Evolutionary conservation across 1,140 invertebrate species (phyloP), one percentile per base, ranked within the genome.

Genomic region (Trypoxylus dichotomus): DNA sequence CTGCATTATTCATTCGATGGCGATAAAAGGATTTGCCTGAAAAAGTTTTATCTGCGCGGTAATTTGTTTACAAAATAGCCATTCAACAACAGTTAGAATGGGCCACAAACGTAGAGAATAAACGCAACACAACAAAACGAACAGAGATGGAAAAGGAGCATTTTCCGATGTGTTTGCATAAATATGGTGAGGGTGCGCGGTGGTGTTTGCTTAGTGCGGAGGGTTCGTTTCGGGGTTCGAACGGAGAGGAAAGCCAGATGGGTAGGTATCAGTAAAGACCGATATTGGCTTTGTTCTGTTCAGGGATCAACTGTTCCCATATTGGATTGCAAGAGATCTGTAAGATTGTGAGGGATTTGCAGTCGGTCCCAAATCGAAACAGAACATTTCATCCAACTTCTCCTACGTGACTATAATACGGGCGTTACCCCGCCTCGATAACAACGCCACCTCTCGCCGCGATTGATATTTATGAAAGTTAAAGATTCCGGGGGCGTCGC

Each of bases 401-500:
- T 84, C 81, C 80, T 84, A 85, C 84, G 84, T 85, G 84, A 85
- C 83, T 83, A 77, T 82, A 85, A 85, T 85, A 82, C 82, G 78
- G 54, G 81, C 81, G 83, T 83, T 84, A 83, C 80, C 79, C 80
- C 79, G 80, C 81, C 78, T 81, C 79, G 81, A 83, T 83, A 83
- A 82, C 82, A 82, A 1, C 25, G 58, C 19, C 58, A 63, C 19
- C 43, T 47, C 11, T 21, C 58, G 58, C 79, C 79, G 41, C 82
- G 84, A 85, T 85, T 85, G 84, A 85, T 85, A 85, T 85, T 85
- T 85, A 85, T 85, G 84, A 85, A 85, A 85, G 83, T 81, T 82
- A 78, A 80, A 79, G 79, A 83, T 83, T 84, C 82, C 37, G 32
- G 58, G 19, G 58, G 21, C 58, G 58, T 63, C 58, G 7, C 58